Evolutionary conservation across 2,888 invertebrate genomes (phyloP), one percentile per base, ranked within the genome.

Genomic region (Lasioglossum pauxillum): DNA sequence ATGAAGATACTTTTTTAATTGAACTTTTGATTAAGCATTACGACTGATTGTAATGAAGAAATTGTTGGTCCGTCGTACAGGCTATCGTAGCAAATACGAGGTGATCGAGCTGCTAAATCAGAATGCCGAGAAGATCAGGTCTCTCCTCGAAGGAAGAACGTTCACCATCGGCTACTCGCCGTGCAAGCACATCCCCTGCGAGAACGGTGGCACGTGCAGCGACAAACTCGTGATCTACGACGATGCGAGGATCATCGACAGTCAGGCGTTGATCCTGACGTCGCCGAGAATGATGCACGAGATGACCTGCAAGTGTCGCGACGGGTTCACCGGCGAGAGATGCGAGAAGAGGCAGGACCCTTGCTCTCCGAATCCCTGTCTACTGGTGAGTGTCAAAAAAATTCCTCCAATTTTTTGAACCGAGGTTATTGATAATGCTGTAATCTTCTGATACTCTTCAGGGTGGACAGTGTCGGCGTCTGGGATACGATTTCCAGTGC

Each of bases 301-400:
- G 89, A 98, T 97, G 94, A 96, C 96, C 5, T 99, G 99, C 94
- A 97, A 97, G 88, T 99, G 99, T 93, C 96, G 97, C 0, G 97
- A 98, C 87, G 98, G 98, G 71, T 99, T 98, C 93, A 98, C 97
- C 23, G 99, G 99, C 0, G 96, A 96, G 1, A 97, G 97, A 84
- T 99, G 99, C 95, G 98, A 98, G 92, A 97, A 97, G 92, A 96
- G 98, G 12, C 98, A 98, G 95, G 98, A 99, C 95, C 99, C 99
- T 0, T 98, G 99, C 93, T 96, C 97, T 41, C 98, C 98, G 1
- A 98, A 98, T 94, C 99, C 99, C 7, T 99, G 99, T 94, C 96
- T 97, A 27, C 80, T 93, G 89, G 94, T 94, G 82, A 86, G 89
- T 72, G 74, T 72, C 38, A 5, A 31, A 27, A 19, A 19, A 27